Evolutionary conservation across 23 tunicate species (phyloP).

Genomic region (Corella eumyota): DNA sequence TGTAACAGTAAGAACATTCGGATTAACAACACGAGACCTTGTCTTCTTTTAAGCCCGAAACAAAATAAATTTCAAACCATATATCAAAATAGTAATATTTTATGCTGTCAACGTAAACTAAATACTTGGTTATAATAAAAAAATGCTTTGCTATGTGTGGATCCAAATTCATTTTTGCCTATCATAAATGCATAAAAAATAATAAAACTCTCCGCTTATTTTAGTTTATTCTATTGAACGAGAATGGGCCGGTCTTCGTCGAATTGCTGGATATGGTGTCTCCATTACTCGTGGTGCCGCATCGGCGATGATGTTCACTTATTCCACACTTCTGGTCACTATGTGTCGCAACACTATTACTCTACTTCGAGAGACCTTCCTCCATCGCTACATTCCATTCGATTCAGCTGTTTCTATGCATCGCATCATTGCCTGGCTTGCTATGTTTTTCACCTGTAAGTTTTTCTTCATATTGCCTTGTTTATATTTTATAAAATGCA

Average conservation of each 20-base stretch:
- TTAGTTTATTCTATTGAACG: slow-evolving; percentile 69
- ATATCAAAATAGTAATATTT: too few relatives aligned
- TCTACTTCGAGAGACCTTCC: slow-evolving; percentile 67
- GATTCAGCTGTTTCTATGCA: slow-evolving; percentile 82
- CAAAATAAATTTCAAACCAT: too few relatives aligned
- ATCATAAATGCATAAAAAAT: too few relatives aligned
- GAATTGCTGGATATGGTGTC: slow-evolving; percentile 73
- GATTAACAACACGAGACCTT: too few relatives aligned
- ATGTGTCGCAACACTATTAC: slow-evolving; percentile 83
- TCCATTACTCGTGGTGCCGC: slow-evolving; percentile 83
- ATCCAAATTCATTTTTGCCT: too few relatives aligned
- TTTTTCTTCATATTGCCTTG: background rate
- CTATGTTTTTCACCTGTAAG: slow-evolving; percentile 58
- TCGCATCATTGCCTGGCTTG: slow-evolving; percentile 68
- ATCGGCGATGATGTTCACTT: slow-evolving; percentile 83
- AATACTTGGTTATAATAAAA: too few relatives aligned
- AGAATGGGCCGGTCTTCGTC: slow-evolving; percentile 68
- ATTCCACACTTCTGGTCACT: slow-evolving; percentile 64
- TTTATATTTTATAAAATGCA: background rate
- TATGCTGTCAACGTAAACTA: too few relatives aligned
- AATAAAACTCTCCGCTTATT: background rate
- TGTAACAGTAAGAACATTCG: too few relatives aligned
- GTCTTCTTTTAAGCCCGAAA: too few relatives aligned
- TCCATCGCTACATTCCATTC: slow-evolving; percentile 76
- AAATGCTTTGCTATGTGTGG: too few relatives aligned